A percentile compares a stretch with the other conserved stretches of the same genome.
Evolutionary conservation across 2,113 vertebrate species (phyloP).

Genomic region (Macquaria australasica): DNA sequence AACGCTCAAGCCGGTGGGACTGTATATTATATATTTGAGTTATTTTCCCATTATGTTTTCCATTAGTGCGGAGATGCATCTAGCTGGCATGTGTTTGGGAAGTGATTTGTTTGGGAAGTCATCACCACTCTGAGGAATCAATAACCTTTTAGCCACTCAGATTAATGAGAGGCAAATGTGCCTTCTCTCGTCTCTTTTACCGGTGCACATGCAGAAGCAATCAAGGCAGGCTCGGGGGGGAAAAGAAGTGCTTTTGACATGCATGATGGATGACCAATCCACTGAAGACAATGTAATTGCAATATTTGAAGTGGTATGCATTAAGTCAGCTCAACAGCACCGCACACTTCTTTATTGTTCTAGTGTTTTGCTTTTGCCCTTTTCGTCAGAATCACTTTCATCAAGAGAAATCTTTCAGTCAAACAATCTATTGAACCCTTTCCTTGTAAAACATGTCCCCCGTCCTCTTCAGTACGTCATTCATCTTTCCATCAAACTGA

Average conservation of each 20-base stretch:
- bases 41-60: conserved; percentile 82
- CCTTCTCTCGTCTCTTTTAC: conserved; percentile 72
- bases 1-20: conserved; percentile 47
- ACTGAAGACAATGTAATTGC: conserved; percentile 71
- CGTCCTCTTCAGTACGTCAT: background rate
- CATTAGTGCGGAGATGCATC: conserved; percentile 78
- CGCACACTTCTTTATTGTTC: background rate
- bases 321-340: conserved; percentile 46
- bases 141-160: conserved; percentile 84
- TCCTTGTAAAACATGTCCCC: background rate
- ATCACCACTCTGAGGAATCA: conserved; percentile 80
- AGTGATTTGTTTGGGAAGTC: conserved; percentile 84
- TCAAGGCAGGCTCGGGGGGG: conserved; percentile 64
- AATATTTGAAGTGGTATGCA: conserved; percentile 66
- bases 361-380: conserved; percentile 22
- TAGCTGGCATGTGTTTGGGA: conserved; percentile 75
- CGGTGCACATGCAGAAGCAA: conserved; percentile 68
- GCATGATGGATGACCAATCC: conserved; percentile 76
- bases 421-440: conserved; percentile 29
- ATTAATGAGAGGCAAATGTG: conserved; percentile 83
- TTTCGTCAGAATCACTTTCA: conserved; percentile 38
- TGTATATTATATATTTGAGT: conserved; percentile 65
- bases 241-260: conserved; percentile 61
- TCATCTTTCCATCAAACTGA: conserved; percentile 23
- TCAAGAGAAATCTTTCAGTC: conserved; percentile 20